These are phyloP conservation scores for Calephelis nemesis DNA, from an alignment of 1,140 invertebrate genomes.

Conservation along the genomic window DNA sequence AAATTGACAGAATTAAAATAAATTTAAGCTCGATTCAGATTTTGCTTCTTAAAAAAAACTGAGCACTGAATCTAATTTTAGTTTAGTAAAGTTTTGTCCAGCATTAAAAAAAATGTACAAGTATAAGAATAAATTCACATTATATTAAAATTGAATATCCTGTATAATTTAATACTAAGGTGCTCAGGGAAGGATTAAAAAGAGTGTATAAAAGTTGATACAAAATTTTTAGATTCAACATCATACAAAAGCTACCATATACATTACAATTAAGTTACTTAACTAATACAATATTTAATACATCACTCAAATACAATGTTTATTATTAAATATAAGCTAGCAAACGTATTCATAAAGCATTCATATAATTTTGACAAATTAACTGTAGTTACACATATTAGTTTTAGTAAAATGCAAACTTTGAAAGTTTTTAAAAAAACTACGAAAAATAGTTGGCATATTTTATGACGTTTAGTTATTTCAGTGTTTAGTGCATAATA, in stretches of 20 bases:
- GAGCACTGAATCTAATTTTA: too few species aligned
- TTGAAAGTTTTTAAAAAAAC: too few species aligned
- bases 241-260: conserved; percentile 76
- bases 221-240: conserved; percentile 77
- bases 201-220: conserved; percentile 77
- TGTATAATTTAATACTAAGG: conserved; percentile 46
- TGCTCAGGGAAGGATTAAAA: conserved; percentile 75
- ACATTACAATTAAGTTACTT: conserved; percentile 63
- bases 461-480: too few species aligned
- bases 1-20: too few species aligned
- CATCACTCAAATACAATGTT: conserved; percentile 53
- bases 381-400: too few species aligned
- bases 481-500: too few species aligned
- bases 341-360: not conserved
- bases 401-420: too few species aligned
- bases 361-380: not conserved
- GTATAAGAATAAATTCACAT: not conserved
- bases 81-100: too few species aligned
- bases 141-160: conserved; percentile 9
- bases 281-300: conserved; percentile 45
- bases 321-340: conserved; percentile 12
- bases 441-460: too few species aligned
- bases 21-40: too few species aligned
- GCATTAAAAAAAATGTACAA: too few species aligned
- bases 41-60: too few species aligned